phyloP scores from a whole-genome alignment of 2,888 invertebrate species.

The Acanthosoma haemorrhoidale region DNA sequence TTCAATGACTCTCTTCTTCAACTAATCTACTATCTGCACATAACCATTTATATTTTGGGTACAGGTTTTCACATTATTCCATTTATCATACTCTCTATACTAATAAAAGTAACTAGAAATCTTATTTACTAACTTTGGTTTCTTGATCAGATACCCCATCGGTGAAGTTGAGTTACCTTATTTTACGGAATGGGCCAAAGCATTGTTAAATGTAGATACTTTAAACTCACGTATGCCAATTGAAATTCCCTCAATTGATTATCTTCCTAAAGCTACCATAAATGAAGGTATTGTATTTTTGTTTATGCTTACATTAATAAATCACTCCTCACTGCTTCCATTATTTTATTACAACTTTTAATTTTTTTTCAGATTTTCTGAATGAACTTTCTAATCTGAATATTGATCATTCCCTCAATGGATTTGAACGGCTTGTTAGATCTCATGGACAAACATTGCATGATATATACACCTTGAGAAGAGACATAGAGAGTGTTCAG shows the following conservation, averaged over 20 bases:
- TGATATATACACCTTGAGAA: slow-evolving; percentile 74
- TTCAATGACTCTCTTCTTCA: too few relatives aligned
- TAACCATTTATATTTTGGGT: too few relatives aligned
- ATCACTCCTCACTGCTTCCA: not conserved
- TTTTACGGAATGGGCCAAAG: slow-evolving; percentile 73
- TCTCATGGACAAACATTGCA: slow-evolving; percentile 90
- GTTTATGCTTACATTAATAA: not conserved
- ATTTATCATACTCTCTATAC: too few relatives aligned
- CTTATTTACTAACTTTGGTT: not conserved
- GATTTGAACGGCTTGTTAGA: slow-evolving; percentile 77
- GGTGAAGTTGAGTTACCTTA: slow-evolving; percentile 67
- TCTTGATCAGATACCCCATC: slow-evolving; percentile 68
- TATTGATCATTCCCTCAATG: slow-evolving; percentile 63
- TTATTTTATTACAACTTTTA: not conserved
- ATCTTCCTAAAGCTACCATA: slow-evolving; percentile 62
- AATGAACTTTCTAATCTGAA: slow-evolving; percentile 53
- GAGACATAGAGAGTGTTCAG: slow-evolving; percentile 51
- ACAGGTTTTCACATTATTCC: too few relatives aligned
- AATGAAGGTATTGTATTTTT: slow-evolving; percentile 48
- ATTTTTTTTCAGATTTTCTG: slow-evolving; percentile 49
- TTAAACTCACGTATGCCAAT: slow-evolving; percentile 49
- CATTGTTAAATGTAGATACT: slow-evolving; percentile 64
- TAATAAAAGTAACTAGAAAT: not conserved
- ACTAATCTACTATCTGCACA: too few relatives aligned
- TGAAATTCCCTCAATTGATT: slow-evolving; percentile 53